Conservation (phyloP, 2,797 vertebrate species). For the Bovichtus variegatus region DNA sequence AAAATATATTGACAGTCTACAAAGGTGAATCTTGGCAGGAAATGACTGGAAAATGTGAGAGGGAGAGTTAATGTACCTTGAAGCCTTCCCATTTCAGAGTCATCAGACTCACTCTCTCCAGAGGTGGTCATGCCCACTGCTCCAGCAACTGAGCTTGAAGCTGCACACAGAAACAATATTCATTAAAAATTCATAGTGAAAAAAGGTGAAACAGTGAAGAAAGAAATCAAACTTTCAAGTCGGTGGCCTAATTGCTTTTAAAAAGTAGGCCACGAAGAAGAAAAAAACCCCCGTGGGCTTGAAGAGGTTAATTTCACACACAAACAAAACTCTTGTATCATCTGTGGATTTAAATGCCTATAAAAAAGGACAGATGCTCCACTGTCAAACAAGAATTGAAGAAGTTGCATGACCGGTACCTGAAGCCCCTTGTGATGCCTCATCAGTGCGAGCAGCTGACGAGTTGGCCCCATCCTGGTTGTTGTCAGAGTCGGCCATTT, state of each 20-base stretch:
- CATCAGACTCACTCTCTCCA: conserved; percentile 99
- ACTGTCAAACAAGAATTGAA: not conserved
- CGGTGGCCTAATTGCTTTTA: not conserved
- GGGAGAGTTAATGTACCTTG: conserved; percentile 87
- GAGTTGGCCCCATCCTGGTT: conserved; percentile 98
- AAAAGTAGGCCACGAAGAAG: not conserved
- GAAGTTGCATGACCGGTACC: conserved; percentile 80
- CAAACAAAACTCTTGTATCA: not conserved
- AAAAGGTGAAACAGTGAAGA: not conserved
- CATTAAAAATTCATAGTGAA: not conserved
- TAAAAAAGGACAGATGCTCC: not conserved
- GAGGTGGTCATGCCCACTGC: conserved; percentile 99
- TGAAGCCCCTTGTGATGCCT: conserved; percentile 97
- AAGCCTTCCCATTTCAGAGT: conserved; percentile 99
- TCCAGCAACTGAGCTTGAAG: conserved; percentile 98
- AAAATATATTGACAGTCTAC: not conserved
- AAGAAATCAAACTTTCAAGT: not conserved
- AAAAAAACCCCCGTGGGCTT: not conserved
- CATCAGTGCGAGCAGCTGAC: conserved; percentile 94
- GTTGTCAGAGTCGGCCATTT: conserved; percentile 99
- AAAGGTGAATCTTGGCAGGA: not conserved
- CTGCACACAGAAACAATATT: conserved; percentile 72
- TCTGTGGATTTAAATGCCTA: not conserved
- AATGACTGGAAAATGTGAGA: not conserved
- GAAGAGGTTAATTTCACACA: not conserved